Evolutionary conservation across 2,888 invertebrate species (phyloP).

Genomic region (Parasteatoda lunata): DNA sequence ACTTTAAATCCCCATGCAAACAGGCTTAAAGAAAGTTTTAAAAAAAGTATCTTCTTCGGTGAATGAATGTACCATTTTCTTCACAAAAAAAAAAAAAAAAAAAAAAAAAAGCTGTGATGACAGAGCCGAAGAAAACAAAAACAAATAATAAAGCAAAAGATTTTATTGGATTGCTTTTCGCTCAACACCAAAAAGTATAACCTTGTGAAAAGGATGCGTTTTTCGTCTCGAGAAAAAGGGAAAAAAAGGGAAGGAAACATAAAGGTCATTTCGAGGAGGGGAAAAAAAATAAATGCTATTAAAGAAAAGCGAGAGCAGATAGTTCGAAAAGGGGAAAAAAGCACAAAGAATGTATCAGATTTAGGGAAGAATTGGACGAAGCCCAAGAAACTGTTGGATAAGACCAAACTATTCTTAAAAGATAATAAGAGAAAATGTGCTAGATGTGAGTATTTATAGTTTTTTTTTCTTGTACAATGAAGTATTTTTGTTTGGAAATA

Average conservation of each 20-base stretch:
- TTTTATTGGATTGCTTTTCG: slow-evolving; percentile 53
- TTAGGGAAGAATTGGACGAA: not conserved
- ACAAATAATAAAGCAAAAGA: slow-evolving; percentile 1
- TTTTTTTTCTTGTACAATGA: too few species aligned
- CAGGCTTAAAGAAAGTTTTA: not conserved
- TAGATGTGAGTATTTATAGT: too few species aligned
- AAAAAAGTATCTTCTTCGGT: not conserved
- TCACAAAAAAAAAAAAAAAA: not conserved
- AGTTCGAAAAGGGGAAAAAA: not conserved
- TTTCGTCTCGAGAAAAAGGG: slow-evolving; percentile 4
- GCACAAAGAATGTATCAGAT: not conserved
- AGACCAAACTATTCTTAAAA: too few species aligned
- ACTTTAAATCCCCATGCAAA: not conserved
- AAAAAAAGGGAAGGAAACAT: not conserved
- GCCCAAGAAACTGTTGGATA: not conserved
- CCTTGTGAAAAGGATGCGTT: slow-evolving; percentile 48
- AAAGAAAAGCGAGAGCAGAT: slow-evolving; percentile 5
- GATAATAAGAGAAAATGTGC: too few species aligned
- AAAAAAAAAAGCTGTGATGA: not conserved
- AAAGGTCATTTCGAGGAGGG: slow-evolving; percentile 16
- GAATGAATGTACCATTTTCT: not conserved
- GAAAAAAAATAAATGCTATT: not conserved
- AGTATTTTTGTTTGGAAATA: too few species aligned
- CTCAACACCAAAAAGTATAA: slow-evolving; percentile 39
- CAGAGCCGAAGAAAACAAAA: not conserved